Conservation (phyloP, 2,888 invertebrate species). For the Nomada fabriciana region DNA sequence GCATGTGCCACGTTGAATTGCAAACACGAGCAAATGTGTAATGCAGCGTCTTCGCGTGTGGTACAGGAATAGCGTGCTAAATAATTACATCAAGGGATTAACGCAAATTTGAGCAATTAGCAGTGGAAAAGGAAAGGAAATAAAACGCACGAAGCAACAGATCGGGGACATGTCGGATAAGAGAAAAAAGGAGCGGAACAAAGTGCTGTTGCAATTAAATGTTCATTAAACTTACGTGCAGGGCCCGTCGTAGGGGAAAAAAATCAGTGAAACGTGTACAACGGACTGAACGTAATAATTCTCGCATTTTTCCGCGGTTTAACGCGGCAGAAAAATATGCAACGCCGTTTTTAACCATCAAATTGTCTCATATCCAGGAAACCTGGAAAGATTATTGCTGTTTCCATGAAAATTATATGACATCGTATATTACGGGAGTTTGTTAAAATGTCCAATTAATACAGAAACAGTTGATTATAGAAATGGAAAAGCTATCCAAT, state of each 20-base stretch:
- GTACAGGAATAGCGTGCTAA: background rate
- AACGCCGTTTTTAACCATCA: background rate
- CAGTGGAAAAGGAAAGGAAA: background rate
- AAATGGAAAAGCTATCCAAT: background rate
- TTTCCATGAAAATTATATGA: background rate
- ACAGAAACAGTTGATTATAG: background rate
- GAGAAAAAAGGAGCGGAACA: slow-evolving; percentile 12
- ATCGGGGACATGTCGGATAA: slow-evolving; percentile 7
- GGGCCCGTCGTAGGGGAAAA: background rate
- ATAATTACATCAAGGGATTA: slow-evolving; percentile 24
- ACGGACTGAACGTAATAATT: slow-evolving; percentile 24
- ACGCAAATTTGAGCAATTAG: slow-evolving; percentile 45
- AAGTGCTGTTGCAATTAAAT: slow-evolving; percentile 47
- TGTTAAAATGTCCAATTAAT: background rate
- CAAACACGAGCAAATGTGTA: background rate
- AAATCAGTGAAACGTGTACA: slow-evolving; percentile 9
- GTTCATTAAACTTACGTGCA: slow-evolving; percentile 52
- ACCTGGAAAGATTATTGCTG: background rate
- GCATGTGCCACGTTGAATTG: background rate
- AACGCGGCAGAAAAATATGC: background rate
- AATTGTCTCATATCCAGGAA: background rate
- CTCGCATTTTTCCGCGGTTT: slow-evolving; percentile 10
- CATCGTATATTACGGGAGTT: background rate
- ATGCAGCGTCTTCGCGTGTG: background rate
- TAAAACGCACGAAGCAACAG: background rate